A percentile compares a stretch with the other conserved stretches of the same genome.
These are phyloP conservation scores for Sarcophaga subvicina DNA, from an alignment of 2,888 invertebrate species.

Conservation along the genomic window DNA sequence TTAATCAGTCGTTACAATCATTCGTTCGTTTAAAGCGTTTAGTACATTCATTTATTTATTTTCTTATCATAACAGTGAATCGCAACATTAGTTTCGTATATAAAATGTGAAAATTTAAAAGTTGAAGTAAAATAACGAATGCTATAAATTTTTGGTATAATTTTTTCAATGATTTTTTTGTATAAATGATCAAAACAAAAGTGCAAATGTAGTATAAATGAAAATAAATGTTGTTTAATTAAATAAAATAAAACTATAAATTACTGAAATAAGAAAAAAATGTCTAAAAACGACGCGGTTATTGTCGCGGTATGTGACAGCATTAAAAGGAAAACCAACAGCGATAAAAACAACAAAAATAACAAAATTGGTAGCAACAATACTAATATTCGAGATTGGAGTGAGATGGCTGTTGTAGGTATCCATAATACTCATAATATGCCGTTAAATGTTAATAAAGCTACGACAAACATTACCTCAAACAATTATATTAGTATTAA, in stretches of 20 bases:
- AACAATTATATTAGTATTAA: slow-evolving; percentile 30
- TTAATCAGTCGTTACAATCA: neutral
- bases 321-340: neutral
- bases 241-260: slow-evolving; percentile 1
- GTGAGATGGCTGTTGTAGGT: neutral
- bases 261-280: slow-evolving; percentile 54
- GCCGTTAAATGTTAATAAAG: no score
- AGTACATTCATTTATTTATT: neutral
- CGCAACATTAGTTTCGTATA: neutral
- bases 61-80: neutral
- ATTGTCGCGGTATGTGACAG: slow-evolving; percentile 45
- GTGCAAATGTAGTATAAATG: no score
- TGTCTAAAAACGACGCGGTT: slow-evolving; percentile 73
- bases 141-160: no score
- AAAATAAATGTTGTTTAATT: neutral
- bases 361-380: slow-evolving; percentile 16
- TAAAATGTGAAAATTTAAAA: neutral
- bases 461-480: neutral
- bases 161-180: no score
- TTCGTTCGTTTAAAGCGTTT: neutral
- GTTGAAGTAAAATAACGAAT: no score
- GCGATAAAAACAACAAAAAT: slow-evolving; percentile 23
- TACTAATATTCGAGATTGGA: neutral
- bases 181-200: no score
- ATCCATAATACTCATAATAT: no score